Evolutionary conservation across 2,113 vertebrate species (phyloP), one percentile per base, ranked within the genome.

Genomic region (Melierax canorus): DNA sequence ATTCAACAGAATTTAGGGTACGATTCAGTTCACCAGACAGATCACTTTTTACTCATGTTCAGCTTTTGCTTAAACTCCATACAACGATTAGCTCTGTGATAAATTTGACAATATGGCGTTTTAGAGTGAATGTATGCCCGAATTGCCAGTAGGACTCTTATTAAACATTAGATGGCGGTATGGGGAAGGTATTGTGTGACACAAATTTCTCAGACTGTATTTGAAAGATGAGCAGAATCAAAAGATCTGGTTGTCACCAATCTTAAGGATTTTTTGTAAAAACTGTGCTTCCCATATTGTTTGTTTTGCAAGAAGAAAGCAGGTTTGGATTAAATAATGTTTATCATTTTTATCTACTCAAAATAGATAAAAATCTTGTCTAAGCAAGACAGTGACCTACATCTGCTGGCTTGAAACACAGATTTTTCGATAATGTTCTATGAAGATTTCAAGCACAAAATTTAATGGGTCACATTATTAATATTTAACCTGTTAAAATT

Each of bases 101-200:
- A 60, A 79, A 53, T 29, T 21, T 19, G 72, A 39, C 41, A 55
- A 2, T 2, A 58, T 7, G 21, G 17, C 50, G 56, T 63, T 48
- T 71, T 5, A 64, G 43, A 38, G 51, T 7, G 10, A 24, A 62
- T 7, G 15, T 9, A 27, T n/a, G 45, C 30, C 34, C 30, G 39
- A 34, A 38, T 3, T 24, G 11, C 0, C 6, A 38, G 91, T 24
- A 76, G 59, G 64, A 64, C 69, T 77, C 64, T 16, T 30, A 15
- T 5, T 59, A 63, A 80, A 74, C 96, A 64, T 90, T 89, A 96
- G 96, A 29, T 96, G 95, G 93, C 90, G 0, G 46, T 95, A 72
- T 94, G 95, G 90, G 77, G 92, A 96, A 95, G 75, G 67, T 21
- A 68, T 41, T 59, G 73, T 43, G 45, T 56, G 80, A 67, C 67